Percentiles rank a stretch among this genome's conserved stretches.
These are phyloP conservation scores for Rugalucina vietnamica DNA, from an alignment of 2,888 invertebrate genomes.

Conservation along the genomic window DNA sequence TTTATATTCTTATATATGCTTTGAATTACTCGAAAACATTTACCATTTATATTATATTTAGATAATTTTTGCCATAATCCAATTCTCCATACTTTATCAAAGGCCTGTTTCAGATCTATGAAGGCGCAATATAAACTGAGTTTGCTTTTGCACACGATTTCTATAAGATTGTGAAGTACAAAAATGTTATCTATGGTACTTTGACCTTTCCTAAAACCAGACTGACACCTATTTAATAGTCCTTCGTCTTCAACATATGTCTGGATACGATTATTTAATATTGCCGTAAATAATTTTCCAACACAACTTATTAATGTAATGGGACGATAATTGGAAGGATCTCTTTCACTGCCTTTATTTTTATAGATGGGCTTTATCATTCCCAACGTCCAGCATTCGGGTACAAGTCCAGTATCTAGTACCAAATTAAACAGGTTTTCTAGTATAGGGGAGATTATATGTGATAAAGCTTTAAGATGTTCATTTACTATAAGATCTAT, in stretches of 20 bases:
- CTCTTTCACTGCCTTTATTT: background rate
- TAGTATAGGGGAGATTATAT: background rate
- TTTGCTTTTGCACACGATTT: background rate
- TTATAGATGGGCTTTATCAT: background rate
- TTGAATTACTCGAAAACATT: background rate
- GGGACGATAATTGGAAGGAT: background rate
- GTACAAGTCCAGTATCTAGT: background rate
- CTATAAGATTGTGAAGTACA: background rate
- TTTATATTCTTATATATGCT: conserved; percentile 2
- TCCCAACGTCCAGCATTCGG: background rate
- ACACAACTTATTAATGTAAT: background rate
- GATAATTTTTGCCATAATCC: conserved; percentile 22
- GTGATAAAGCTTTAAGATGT: background rate
- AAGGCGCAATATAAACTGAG: background rate
- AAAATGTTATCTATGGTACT: background rate
- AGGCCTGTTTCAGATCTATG: background rate
- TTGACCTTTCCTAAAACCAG: background rate
- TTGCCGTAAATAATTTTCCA: background rate
- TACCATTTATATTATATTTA: background rate
- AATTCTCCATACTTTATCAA: conserved; percentile 10
- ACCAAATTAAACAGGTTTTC: background rate
- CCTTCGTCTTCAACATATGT: background rate
- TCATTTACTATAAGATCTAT: background rate
- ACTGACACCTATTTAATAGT: background rate
- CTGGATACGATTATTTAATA: background rate